A percentile compares a stretch with the other conserved stretches of the same genome.
Evolutionary conservation across 2,797 vertebrate species (phyloP).

Genomic region (Rhabdophis nuchalis): DNA sequence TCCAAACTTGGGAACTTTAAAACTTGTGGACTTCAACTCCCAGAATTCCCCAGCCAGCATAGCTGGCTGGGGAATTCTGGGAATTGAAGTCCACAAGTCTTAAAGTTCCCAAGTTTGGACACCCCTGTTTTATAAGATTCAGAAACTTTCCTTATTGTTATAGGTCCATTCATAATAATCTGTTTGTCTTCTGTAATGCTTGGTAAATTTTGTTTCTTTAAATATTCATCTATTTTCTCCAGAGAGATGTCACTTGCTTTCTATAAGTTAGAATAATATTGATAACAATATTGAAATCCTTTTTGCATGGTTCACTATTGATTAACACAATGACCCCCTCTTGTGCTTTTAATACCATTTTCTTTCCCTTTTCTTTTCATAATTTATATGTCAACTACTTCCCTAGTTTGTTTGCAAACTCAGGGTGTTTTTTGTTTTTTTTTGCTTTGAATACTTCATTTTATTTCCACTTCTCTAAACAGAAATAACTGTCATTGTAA

Average conservation of each 20-base stretch:
- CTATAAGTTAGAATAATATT: neutral
- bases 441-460: neutral
- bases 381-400: neutral
- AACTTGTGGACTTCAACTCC: no score
- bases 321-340: neutral
- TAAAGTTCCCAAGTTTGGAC: no score
- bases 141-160: neutral
- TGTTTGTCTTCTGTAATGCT: neutral
- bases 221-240: neutral
- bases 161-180: neutral
- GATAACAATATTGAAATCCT: neutral
- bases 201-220: neutral
- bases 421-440: neutral
- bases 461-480: neutral
- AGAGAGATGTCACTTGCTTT: neutral
- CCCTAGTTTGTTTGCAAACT: neutral
- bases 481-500: neutral
- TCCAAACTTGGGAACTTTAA: no score
- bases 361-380: neutral
- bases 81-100: no score
- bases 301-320: neutral
- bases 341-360: neutral
- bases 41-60: no score
- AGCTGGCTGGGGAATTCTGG: no score
- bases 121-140: no score